These are phyloP conservation scores for Spermophilus dauricus DNA, from an alignment of 2,113 vertebrate species.

Conservation along the genomic window DNA sequence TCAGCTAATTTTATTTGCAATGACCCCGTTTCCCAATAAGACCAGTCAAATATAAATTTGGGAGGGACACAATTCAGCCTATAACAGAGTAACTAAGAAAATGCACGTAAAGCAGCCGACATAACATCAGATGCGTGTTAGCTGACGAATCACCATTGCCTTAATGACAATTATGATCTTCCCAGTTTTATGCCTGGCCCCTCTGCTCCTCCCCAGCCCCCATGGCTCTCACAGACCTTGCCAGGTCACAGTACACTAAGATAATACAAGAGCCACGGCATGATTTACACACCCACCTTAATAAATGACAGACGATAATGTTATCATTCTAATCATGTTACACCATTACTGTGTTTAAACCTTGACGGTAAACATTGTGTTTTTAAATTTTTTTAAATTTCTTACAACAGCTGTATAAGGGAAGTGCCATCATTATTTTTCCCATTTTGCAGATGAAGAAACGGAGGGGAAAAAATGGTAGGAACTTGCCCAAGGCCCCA, in stretches of 20 bases:
- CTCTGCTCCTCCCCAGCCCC: neutral
- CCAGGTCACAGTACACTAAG: neutral
- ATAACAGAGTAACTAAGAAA: neutral
- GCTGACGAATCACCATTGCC: neutral
- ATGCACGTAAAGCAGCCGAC: neutral
- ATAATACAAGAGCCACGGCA: neutral
- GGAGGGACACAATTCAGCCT: neutral
- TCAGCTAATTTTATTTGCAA: neutral
- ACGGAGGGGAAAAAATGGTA: neutral
- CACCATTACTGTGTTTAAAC: neutral
- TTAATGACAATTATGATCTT: accelerated
- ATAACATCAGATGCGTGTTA: neutral
- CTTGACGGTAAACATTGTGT: neutral
- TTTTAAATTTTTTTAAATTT: neutral
- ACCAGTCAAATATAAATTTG: neutral
- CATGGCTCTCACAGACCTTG: neutral
- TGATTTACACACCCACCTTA: neutral
- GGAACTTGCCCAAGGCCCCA: neutral
- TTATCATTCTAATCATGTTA: neutral
- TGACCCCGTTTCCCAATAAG: neutral
- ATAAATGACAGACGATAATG: neutral
- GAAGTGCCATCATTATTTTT: neutral
- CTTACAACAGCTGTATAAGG: neutral
- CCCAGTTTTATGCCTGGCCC: neutral
- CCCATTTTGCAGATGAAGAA: neutral